These are phyloP conservation scores for Musca vetustissima DNA, from an alignment of 1,140 invertebrate genomes.

Conservation along the genomic window DNA sequence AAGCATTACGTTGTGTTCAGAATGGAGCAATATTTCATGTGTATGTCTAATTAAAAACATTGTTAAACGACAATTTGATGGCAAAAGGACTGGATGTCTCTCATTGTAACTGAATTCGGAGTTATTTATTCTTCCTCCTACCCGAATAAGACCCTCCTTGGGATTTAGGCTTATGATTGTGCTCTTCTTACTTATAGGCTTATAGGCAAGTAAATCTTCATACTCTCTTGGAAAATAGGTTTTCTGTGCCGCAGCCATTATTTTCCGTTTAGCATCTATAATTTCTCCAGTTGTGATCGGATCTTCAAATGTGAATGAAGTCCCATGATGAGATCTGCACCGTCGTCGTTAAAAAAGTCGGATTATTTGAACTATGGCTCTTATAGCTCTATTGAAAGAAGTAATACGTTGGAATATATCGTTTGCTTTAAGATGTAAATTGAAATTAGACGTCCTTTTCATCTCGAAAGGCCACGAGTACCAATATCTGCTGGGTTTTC, in stretches of 20 bases:
- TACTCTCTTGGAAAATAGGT: not conserved
- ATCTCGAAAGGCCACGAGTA: slow-evolving; percentile 19
- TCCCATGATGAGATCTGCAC: no score
- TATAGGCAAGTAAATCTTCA: not conserved
- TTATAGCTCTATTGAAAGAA: not conserved
- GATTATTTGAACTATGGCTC: not conserved
- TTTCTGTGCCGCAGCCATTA: slow-evolving; percentile 2
- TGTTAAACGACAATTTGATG: not conserved
- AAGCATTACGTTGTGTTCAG: slow-evolving; percentile 7
- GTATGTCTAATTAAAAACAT: not conserved
- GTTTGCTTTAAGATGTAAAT: not conserved
- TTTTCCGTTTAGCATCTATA: not conserved
- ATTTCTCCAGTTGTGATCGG: no score
- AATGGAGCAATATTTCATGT: not conserved
- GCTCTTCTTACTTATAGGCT: not conserved
- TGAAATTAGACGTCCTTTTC: not conserved
- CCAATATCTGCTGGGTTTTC: slow-evolving; percentile 38
- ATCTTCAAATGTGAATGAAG: no score
- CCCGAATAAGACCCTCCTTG: not conserved
- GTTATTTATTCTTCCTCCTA: slow-evolving; percentile 6
- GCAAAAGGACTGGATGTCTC: slow-evolving; percentile 5
- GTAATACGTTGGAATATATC: not conserved
- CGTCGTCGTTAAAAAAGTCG: no score
- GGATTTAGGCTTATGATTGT: not conserved
- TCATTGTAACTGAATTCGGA: not conserved